Base-by-base conservation (phyloP, 2,797 vertebrate genomes). In the Buceros bicornis region DNA sequence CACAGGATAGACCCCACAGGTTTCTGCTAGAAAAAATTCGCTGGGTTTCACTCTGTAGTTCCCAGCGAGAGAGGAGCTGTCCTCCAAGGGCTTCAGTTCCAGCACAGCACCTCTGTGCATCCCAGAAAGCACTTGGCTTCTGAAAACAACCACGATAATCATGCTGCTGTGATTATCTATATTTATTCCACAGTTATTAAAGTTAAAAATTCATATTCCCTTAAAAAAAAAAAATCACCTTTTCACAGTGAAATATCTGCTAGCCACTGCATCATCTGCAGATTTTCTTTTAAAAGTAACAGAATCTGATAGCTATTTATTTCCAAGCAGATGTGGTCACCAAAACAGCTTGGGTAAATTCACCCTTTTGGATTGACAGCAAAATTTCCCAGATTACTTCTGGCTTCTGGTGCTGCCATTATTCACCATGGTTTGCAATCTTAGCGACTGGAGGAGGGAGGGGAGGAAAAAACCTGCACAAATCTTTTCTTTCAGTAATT, bases 391-490 rank as follows among this genome's bases (percentile, higher is more conserved):
- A 35, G 16, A 47, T 50, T 16, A n/a, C 28, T 47, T 82, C 3
- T 31, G 24, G 1, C 1, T 18, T 72, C 81, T 81, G 29, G 13
- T 33, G 18, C 10, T 82, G 50, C 11, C 26, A 28, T 47, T 26
- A 2, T 54, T 72, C 58, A 45, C 33, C 35, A 5, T 12, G 16
- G 31, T 78, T 51, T 77, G 19, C 24, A 16, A 18, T 40, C 47
- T 58, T 51, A 47, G 66, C 33, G 69, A 3, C 2, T 0, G 0
- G 3, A 16, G 2, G 7, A 3, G 1, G 42, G 21, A 60, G 7
- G 87, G 35, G 48, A 72, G 61, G 12, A 74, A 31, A 62, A 56
- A 61, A 25, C 29, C 29, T 25, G 20, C 58, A 57, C 43, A 72
- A 65, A 62, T 60, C 2, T 2, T 8, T 61, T 7, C 21, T 40